These are phyloP conservation scores for Hemaris fuciformis DNA, from an alignment of 2,888 invertebrate species.

Conservation along the genomic window DNA sequence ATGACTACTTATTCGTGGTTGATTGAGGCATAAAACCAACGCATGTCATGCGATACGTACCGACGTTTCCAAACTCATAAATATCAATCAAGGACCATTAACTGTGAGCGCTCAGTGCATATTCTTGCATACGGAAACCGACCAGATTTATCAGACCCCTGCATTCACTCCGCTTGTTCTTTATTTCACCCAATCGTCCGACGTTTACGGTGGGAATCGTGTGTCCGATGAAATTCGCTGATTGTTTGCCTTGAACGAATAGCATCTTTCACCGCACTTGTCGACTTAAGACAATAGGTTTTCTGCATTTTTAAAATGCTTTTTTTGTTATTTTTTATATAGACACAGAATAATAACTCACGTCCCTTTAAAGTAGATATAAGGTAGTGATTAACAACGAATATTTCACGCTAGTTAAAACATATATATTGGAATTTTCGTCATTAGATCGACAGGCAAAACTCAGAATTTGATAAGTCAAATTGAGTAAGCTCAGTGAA, in stretches of 20 bases:
- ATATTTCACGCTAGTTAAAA: no score
- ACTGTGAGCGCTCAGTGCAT: conserved; percentile 32
- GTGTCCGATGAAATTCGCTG: conserved; percentile 30
- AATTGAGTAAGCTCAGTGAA: no score
- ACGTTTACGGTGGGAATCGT: conserved; percentile 1
- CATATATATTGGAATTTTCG: no score
- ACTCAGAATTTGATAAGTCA: no score
- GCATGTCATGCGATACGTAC: conserved; percentile 50
- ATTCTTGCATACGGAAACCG: conserved; percentile 35
- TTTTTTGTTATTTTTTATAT: no score
- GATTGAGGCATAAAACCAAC: conserved; percentile 49
- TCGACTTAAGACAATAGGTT: neutral
- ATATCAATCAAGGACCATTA: conserved; percentile 60
- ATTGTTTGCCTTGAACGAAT: conserved; percentile 41
- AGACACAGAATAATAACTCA: no score
- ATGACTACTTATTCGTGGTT: conserved; percentile 28
- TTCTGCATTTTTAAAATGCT: neutral
- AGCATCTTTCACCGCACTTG: conserved; percentile 33
- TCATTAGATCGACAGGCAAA: no score
- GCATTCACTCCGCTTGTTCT: conserved; percentile 13
- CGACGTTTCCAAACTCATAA: conserved; percentile 61
- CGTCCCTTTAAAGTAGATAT: no score
- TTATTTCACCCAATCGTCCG: neutral
- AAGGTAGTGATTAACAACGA: no score
- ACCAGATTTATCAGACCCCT: conserved; percentile 34